Evolutionary conservation across 2,888 invertebrate genomes (phyloP).

Genomic region (Acanthoscelides obtectus): DNA sequence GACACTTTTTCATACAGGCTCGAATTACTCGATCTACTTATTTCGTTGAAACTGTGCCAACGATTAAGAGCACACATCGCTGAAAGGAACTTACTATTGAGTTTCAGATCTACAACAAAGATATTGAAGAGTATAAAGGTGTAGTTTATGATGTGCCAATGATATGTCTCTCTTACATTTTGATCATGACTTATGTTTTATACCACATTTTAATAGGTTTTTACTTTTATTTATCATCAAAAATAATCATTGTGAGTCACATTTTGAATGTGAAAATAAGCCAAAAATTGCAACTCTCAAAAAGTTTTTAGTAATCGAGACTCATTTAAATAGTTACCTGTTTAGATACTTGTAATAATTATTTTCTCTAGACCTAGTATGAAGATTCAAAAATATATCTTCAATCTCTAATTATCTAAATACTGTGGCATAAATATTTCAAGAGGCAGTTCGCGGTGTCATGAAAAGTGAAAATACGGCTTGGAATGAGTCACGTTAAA

Average conservation of each 20-base stretch:
- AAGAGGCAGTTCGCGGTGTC: background rate
- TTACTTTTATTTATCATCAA: background rate
- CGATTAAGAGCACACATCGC: slow-evolving; percentile 19
- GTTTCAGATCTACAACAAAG: slow-evolving; percentile 1
- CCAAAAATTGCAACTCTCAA: too few species aligned
- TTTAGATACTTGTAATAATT: too few species aligned
- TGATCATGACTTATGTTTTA: slow-evolving; percentile 6
- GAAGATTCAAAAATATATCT: too few species aligned
- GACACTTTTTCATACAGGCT: slow-evolving; percentile 22
- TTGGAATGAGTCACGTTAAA: background rate
- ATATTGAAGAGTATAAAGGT: background rate
- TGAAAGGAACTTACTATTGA: slow-evolving; percentile 18
- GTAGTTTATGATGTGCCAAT: background rate
- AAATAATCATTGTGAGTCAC: background rate
- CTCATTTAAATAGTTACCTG: too few species aligned
- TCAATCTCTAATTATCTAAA: background rate
- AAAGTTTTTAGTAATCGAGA: too few species aligned
- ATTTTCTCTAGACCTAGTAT: too few species aligned
- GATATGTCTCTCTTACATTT: background rate
- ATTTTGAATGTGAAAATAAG: too few species aligned
- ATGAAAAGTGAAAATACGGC: background rate
- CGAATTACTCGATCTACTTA: slow-evolving; percentile 24
- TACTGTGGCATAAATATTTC: background rate
- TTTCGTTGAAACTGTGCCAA: slow-evolving; percentile 27
- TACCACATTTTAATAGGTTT: background rate